Evolutionary conservation across 2,113 vertebrate genomes (phyloP).

Genomic region (Danio rerio): DNA sequence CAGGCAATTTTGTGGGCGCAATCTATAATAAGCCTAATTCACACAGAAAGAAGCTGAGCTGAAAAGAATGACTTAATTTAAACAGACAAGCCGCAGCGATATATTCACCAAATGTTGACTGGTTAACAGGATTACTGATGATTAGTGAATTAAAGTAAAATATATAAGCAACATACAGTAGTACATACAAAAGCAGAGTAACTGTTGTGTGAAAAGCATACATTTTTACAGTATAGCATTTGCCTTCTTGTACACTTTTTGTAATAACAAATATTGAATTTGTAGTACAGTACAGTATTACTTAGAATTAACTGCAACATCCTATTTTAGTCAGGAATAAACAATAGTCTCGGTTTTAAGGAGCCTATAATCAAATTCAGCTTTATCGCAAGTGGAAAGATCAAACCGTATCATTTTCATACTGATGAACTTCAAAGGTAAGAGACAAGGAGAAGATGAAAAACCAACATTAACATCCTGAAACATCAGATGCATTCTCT

Average conservation of each 20-base stretch:
- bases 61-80: conserved; percentile 20
- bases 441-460: conserved; percentile 38
- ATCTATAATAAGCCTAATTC: conserved; percentile 11
- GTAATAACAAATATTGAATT: background rate
- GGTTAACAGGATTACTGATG: conserved; percentile 10
- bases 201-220: background rate
- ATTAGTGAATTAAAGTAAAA: conserved; percentile 15
- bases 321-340: background rate
- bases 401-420: conserved; percentile 33
- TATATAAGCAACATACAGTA: background rate
- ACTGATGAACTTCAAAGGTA: conserved; percentile 39
- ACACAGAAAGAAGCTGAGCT: background rate
- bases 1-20: conserved; percentile 19
- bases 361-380: conserved; percentile 29
- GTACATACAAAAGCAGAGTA: background rate
- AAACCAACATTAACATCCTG: conserved; percentile 34
- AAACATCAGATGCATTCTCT: conserved; percentile 17
- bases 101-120: background rate
- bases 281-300: background rate
- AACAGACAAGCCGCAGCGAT: conserved; percentile 15
- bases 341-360: background rate
- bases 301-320: background rate
- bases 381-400: conserved; percentile 33
- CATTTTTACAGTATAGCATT: background rate
- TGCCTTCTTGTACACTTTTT: background rate